These are phyloP conservation scores for Lasiurus cinereus DNA, from an alignment of 2,113 vertebrate genomes.

Conservation along the genomic window DNA sequence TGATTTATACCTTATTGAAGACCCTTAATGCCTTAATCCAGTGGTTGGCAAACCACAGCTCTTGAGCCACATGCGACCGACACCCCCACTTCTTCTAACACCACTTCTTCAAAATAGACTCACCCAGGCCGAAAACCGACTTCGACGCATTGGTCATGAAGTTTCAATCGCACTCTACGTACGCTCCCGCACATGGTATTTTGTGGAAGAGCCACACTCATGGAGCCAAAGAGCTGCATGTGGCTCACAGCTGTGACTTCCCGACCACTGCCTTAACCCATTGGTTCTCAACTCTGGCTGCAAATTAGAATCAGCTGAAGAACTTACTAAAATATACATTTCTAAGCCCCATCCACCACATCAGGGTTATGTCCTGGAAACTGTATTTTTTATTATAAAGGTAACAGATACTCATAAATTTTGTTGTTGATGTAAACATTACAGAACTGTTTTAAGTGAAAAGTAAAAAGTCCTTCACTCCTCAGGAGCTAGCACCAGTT, in stretches of 20 bases:
- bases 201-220: too few species aligned
- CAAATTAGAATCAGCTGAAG: background rate
- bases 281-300: background rate
- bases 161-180: too few species aligned
- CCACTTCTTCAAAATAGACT: too few species aligned
- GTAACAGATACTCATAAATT: background rate
- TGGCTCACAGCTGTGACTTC: too few species aligned
- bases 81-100: too few species aligned
- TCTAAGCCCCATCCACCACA: background rate
- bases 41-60: too few species aligned
- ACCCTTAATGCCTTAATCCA: background rate
- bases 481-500: background rate
- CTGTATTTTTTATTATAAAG: background rate
- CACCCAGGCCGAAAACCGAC: too few species aligned
- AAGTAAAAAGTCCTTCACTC: background rate
- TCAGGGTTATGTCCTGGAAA: background rate
- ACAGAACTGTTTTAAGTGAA: background rate
- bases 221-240: too few species aligned
- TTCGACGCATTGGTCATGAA: too few species aligned
- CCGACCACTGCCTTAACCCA: background rate
- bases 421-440: slow-evolving; percentile 33
- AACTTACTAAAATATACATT: background rate
- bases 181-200: too few species aligned
- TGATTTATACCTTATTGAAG: background rate
- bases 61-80: too few species aligned